Percentiles rank a stretch among this genome's conserved stretches.
phyloP scores from a whole-genome alignment of 2,113 vertebrate species.

The Cochlearius cochlearius region DNA sequence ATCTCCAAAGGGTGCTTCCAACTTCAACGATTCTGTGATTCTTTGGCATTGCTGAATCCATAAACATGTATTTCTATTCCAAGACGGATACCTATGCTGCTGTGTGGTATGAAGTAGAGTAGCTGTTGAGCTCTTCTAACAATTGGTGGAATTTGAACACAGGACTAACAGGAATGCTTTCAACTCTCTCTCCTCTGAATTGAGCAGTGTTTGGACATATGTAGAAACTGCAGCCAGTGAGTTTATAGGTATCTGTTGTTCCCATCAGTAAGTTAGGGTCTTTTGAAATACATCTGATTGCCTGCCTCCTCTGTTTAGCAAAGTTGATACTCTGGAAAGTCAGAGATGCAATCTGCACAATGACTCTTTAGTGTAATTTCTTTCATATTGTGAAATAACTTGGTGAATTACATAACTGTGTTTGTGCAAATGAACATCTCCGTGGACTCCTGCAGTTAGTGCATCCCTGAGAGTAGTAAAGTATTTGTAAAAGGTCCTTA shows the following conservation, averaged over 20 bases:
- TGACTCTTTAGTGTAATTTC: neutral
- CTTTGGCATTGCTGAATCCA: neutral
- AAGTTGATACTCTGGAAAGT: neutral
- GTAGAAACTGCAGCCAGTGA: neutral
- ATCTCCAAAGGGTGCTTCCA: neutral
- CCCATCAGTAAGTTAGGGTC: neutral
- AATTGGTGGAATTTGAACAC: neutral
- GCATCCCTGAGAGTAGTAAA: neutral
- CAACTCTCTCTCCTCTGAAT: neutral
- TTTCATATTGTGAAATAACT: neutral
- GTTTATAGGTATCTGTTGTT: neutral
- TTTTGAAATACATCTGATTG: neutral
- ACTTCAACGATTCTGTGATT: rapidly evolving
- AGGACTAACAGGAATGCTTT: neutral
- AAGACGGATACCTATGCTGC: neutral
- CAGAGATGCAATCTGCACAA: neutral
- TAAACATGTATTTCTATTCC: neutral
- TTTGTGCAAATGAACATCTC: neutral
- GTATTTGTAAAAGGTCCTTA: neutral
- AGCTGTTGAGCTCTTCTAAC: neutral
- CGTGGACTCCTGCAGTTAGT: neutral
- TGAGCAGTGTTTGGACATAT: neutral
- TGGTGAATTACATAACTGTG: neutral
- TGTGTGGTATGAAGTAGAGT: neutral
- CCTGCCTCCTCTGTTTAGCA: neutral